Base-by-base conservation (phyloP, 2,888 invertebrate species). In the Scaptomyza flava region DNA sequence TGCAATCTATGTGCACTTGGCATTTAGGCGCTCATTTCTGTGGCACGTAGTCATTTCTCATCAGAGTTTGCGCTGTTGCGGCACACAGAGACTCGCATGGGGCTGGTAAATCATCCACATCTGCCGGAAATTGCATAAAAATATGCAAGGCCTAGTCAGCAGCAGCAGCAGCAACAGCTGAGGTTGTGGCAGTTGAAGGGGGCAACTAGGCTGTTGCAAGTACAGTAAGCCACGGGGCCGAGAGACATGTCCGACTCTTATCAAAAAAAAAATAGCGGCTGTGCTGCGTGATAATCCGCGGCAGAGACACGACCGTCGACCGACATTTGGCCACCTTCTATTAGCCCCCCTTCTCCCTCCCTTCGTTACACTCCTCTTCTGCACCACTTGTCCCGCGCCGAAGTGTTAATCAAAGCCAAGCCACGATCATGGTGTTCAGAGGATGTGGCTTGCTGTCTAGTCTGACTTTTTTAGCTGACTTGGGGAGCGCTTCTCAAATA, bases 111-210 rank as follows among this genome's bases (percentile, higher is more conserved):
- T 88, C 78, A 79, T 81, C 80, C 78, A 81, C 84, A 85, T 80
- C 81, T 88, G 89, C 87, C 88, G 89, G 89, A 88, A 88, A 87
- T 88, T 85, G 85, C 78, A 77, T 76, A 80, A 85, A 80, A 83
- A 79, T 85, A 76, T 84, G 85, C 85, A 84, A 76, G 76, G 68
- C 64, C 63, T 72, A 71, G 61, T 43, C 45, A 58, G 30, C 47
- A 48, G 42, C 41, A 20, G 2, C 38, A 51, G n/a, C 71, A 27
- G 27, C 27, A 68, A 64, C 31, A 52, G n/a, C 43, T 27, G 1
- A 27, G 17, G 4, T 36, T 42, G 36, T 30, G 43, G 41, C 20
- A 31, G 41, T 3, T n/a, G 17, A 14, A 20, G 23, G 53, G 20
- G 50, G 31, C 30, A 30, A 33, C 27, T 42, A 41, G 50, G 50